phyloP scores from a whole-genome alignment of 2,113 vertebrate genomes.

The Rattus rattus region DNA sequence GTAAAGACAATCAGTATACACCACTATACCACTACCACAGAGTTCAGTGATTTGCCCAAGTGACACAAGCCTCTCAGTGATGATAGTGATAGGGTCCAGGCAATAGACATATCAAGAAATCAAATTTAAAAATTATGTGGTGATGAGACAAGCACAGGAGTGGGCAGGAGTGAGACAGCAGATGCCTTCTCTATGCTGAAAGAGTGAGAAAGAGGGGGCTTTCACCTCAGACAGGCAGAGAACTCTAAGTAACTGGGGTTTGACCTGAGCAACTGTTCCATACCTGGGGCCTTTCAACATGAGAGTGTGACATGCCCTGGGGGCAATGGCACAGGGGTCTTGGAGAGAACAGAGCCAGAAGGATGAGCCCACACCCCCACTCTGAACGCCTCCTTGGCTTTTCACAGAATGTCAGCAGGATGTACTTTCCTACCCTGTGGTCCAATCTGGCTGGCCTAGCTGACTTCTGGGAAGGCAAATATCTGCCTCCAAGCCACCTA shows the following conservation, averaged over 20 bases:
- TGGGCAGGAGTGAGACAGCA: neutral
- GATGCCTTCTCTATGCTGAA: neutral
- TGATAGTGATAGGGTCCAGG: neutral
- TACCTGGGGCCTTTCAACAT: constrained; percentile 44
- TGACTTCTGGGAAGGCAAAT: constrained; percentile 36
- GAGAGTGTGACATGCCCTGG: constrained; percentile 18
- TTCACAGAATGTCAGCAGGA: neutral
- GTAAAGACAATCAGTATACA: neutral
- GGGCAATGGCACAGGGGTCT: neutral
- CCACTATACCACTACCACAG: neutral
- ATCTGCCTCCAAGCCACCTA: constrained; percentile 69
- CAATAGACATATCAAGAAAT: neutral
- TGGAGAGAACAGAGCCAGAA: constrained; percentile 58
- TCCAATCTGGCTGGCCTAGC: constrained; percentile 32
- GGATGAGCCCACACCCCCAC: neutral
- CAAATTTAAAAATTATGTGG: neutral
- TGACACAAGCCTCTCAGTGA: neutral
- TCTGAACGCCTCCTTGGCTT: neutral
- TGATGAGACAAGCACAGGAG: neutral
- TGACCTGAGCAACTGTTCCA: neutral
- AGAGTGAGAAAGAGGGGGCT: neutral
- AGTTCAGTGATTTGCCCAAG: neutral
- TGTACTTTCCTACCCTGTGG: neutral
- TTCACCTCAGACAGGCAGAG: neutral
- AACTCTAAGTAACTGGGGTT: neutral